Conservation (phyloP, 2,888 invertebrate genomes). For the Drosophila recens region DNA sequence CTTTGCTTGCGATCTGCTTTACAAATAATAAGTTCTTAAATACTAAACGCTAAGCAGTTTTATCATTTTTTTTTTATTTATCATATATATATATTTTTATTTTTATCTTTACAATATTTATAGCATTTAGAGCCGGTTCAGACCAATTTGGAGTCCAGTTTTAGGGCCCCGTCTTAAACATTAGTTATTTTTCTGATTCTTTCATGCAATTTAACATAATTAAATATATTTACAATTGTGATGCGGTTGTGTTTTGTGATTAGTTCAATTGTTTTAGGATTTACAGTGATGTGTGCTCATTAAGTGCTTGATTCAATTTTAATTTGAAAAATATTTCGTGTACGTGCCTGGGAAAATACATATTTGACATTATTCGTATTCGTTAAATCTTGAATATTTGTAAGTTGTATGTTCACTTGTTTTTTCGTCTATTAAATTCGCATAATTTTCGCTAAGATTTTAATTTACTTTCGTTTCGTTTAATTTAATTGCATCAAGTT, state of each 20-base stretch:
- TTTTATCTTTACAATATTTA: slow-evolving; percentile 43
- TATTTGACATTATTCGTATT: slow-evolving; percentile 19
- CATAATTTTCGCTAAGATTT: slow-evolving; percentile 61
- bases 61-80: slow-evolving; percentile 10
- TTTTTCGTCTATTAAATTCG: slow-evolving; percentile 66
- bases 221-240: slow-evolving; percentile 69
- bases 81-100: not conserved
- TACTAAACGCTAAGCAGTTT: slow-evolving; percentile 56
- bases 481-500: slow-evolving; percentile 22
- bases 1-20: slow-evolving; percentile 67
- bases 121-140: slow-evolving; percentile 36
- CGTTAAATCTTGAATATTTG: slow-evolving; percentile 43
- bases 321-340: slow-evolving; percentile 49
- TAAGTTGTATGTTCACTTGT: slow-evolving; percentile 13
- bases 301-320: slow-evolving; percentile 46
- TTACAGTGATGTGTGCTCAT: slow-evolving; percentile 64
- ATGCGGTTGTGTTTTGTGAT: slow-evolving; percentile 46
- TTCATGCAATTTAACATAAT: slow-evolving; percentile 38
- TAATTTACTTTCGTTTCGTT: slow-evolving; percentile 13
- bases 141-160: slow-evolving; percentile 2
- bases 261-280: slow-evolving; percentile 38
- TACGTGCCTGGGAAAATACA: slow-evolving; percentile 46
- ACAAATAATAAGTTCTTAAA: slow-evolving; percentile 57
- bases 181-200: slow-evolving; percentile 39
- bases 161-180: slow-evolving; percentile 30